Conservation (phyloP, 2,888 invertebrate species). For the Eilema caniola region DNA sequence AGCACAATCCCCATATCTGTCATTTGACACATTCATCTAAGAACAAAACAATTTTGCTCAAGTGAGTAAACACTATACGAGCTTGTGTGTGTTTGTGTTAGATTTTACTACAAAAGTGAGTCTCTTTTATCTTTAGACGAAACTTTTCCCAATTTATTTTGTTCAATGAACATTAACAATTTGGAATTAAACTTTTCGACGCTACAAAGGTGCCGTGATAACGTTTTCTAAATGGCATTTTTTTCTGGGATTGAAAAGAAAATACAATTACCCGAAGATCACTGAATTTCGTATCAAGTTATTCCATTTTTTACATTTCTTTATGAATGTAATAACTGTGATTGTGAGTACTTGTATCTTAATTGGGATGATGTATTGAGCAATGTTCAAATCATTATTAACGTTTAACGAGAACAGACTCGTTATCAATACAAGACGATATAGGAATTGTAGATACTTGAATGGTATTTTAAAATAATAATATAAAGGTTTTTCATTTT, state of each 20-base stretch:
- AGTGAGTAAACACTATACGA: slow-evolving; percentile 22
- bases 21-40: not conserved
- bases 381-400: not conserved
- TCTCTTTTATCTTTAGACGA: slow-evolving; percentile 57
- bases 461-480: too few species aligned
- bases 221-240: slow-evolving; percentile 53
- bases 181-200: slow-evolving; percentile 63
- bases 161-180: slow-evolving; percentile 68
- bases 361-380: slow-evolving; percentile 22
- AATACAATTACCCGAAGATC: slow-evolving; percentile 47
- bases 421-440: not conserved
- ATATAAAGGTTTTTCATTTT: too few species aligned
- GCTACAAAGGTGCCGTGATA: slow-evolving; percentile 57
- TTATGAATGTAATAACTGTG: slow-evolving; percentile 11
- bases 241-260: slow-evolving; percentile 46
- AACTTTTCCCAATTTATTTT: slow-evolving; percentile 66
- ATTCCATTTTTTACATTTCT: slow-evolving; percentile 32
- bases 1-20: not conserved
- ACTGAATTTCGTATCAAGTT: slow-evolving; percentile 43
- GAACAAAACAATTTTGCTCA: slow-evolving; percentile 18
- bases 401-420: not conserved
- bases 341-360: slow-evolving; percentile 10
- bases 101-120: slow-evolving; percentile 53
- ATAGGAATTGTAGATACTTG: not conserved
- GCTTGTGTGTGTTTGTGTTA: slow-evolving; percentile 38